A percentile compares a stretch with the other conserved stretches of the same genome.
Evolutionary conservation across 2,113 vertebrate species (phyloP).

Genomic region (Marcusenius ussheri): DNA sequence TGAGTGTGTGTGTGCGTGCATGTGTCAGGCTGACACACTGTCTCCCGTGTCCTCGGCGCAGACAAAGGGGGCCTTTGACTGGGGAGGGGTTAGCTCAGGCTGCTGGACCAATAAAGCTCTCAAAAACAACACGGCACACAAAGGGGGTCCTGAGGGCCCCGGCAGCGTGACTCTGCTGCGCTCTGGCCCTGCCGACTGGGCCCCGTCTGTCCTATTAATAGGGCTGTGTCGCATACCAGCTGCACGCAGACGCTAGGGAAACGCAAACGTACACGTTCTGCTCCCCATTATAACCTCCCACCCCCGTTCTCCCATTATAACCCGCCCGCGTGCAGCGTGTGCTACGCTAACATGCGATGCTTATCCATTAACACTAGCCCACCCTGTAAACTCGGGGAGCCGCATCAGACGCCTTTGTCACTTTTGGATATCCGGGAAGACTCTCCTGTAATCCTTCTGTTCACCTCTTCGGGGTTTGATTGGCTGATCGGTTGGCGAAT

Average conservation of each 20-base stretch:
- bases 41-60: conserved; percentile 1
- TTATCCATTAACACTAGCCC: neutral
- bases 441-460: neutral
- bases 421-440: neutral
- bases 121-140: conserved; percentile 20
- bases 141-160: conserved; percentile 9
- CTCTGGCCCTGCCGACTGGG: neutral
- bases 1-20: neutral
- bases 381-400: neutral
- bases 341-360: neutral
- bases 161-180: conserved; percentile 17
- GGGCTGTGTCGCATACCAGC: neutral
- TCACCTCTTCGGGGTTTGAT: neutral
- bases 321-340: neutral
- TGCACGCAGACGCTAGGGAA: neutral
- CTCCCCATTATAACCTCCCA: neutral
- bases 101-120: conserved; percentile 19
- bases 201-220: conserved; percentile 16
- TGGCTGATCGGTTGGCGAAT: neutral
- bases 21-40: neutral
- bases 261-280: neutral
- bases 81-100: conserved; percentile 17
- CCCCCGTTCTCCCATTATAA: neutral
- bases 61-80: conserved; percentile 24
- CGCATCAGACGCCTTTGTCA: neutral